Evolutionary conservation across 2,113 vertebrate genomes (phyloP).

Genomic region (Lates calcarifer): DNA sequence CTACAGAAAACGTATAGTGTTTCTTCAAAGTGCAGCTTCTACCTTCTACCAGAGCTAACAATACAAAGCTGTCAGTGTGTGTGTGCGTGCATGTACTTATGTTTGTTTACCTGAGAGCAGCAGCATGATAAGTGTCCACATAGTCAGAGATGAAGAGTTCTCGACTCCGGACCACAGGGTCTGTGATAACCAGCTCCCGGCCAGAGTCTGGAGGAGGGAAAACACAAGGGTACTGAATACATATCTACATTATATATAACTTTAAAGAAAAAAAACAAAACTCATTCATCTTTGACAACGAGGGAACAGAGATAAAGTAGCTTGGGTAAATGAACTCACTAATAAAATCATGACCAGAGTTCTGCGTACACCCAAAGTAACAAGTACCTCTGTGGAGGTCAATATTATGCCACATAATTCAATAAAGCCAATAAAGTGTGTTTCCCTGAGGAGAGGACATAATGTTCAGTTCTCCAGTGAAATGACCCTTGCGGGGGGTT

Average conservation of each 20-base stretch:
- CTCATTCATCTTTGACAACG: conserved; percentile 34
- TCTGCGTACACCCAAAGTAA: conserved; percentile 29
- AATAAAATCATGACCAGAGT: conserved; percentile 37
- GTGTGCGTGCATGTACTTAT: not conserved
- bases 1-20: not conserved
- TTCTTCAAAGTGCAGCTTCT: conserved; percentile 17
- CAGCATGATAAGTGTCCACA: conserved; percentile 98
- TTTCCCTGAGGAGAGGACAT: conserved; percentile 51
- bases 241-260: not conserved
- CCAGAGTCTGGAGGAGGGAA: conserved; percentile 90
- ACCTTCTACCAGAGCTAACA: not conserved
- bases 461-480: conserved; percentile 59
- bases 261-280: not conserved
- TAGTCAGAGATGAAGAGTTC: conserved; percentile 99
- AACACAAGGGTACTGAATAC: not conserved
- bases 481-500: conserved; percentile 57
- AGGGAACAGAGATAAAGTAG: conserved; percentile 24
- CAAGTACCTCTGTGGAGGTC: conserved; percentile 48
- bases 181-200: conserved; percentile 96
- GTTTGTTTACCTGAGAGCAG: conserved; percentile 92
- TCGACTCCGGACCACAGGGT: conserved; percentile 97
- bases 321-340: conserved; percentile 10
- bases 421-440: conserved; percentile 62
- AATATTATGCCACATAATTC: conserved; percentile 52
- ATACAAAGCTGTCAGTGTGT: not conserved